Conservation (phyloP, 2,888 invertebrate species). For the Drosophila kuntzei region DNA sequence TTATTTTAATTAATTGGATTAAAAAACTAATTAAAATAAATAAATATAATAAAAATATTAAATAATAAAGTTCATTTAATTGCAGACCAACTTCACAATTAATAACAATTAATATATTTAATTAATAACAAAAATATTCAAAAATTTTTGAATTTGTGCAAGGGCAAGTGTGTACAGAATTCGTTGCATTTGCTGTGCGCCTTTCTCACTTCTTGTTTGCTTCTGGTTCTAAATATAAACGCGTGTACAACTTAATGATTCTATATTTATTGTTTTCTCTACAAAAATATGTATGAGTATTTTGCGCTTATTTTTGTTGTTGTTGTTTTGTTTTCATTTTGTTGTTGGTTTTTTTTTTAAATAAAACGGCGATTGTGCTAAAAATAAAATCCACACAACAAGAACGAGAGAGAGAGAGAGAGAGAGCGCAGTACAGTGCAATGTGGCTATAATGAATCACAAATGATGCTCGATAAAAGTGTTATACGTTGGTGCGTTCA, state of each 20-base stretch:
- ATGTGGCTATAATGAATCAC: not conserved
- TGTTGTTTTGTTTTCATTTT: conserved; percentile 16
- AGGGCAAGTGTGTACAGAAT: conserved; percentile 19
- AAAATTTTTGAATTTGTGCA: no score
- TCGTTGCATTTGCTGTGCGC: conserved; percentile 9
- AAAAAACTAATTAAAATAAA: no score
- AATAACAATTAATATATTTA: no score
- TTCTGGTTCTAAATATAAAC: conserved; percentile 78
- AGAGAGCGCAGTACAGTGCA: conserved; percentile 15
- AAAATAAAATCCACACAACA: conserved; percentile 54
- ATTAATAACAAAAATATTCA: no score
- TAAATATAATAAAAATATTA: no score
- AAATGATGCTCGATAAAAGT: conserved; percentile 7
- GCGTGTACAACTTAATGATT: conserved; percentile 83
- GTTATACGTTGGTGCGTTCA: conserved; percentile 7
- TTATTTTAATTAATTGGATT: no score
- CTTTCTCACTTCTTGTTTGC: conserved; percentile 36
- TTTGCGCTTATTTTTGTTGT: conserved; percentile 77
- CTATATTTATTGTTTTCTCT: conserved; percentile 83
- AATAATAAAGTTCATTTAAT: no score
- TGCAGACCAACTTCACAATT: no score
- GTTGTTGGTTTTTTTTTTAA: conserved; percentile 44
- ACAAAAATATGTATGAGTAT: conserved; percentile 82
- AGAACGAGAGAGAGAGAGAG: not conserved
- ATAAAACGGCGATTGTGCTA: conserved; percentile 72